These are phyloP conservation scores for Lasioglossum villosulum DNA, from an alignment of 2,888 invertebrate species.

Conservation along the genomic window DNA sequence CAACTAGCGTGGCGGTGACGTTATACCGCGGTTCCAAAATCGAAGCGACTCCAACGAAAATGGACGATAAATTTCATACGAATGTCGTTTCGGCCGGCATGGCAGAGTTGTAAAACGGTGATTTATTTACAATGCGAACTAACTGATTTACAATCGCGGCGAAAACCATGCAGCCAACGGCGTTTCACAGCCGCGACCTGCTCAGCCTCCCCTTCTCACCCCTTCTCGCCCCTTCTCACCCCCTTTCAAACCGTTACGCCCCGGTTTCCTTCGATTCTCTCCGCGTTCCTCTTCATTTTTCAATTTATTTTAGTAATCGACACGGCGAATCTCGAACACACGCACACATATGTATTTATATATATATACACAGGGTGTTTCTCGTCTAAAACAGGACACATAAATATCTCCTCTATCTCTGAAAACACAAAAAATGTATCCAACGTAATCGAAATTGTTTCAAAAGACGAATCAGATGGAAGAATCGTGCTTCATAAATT, in stretches of 20 bases:
- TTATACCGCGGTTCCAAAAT: slow-evolving; percentile 41
- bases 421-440: too few species aligned
- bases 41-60: slow-evolving; percentile 74
- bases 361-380: too few species aligned
- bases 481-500: too few species aligned
- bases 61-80: slow-evolving; percentile 82
- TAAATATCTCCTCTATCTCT: too few species aligned
- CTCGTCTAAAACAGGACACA: too few species aligned
- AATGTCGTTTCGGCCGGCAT: slow-evolving; percentile 78
- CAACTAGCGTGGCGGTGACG: slow-evolving; percentile 8
- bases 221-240: not conserved
- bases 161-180: slow-evolving; percentile 68
- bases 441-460: too few species aligned
- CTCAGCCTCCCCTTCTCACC: slow-evolving; percentile 31
- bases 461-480: too few species aligned
- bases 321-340: not conserved
- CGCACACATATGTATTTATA: too few species aligned
- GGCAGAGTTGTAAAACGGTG: slow-evolving; percentile 82
- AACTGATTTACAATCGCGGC: slow-evolving; percentile 83
- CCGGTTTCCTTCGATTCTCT: slow-evolving; percentile 56
- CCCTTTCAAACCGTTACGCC: not conserved
- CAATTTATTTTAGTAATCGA: slow-evolving; percentile 30
- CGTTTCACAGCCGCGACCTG: slow-evolving; percentile 69
- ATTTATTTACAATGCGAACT: slow-evolving; percentile 83
- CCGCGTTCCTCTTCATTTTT: slow-evolving; percentile 27